These are phyloP conservation scores for Slavum lentiscoides DNA, from an alignment of 2,888 invertebrate genomes.

Conservation along the genomic window DNA sequence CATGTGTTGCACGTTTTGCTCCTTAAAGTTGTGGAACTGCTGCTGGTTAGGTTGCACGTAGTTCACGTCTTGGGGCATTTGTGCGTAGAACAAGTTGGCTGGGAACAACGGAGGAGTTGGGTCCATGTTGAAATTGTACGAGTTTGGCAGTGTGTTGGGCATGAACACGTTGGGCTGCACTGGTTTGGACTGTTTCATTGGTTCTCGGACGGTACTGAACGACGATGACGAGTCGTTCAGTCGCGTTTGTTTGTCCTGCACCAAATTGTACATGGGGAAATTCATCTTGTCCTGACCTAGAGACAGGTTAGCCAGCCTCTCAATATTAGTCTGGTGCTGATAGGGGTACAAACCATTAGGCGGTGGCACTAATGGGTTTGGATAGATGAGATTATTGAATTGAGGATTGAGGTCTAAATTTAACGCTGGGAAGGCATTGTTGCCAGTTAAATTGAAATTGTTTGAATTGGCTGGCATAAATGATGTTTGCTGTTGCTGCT, in stretches of 20 bases:
- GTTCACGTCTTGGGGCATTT: conserved; percentile 50
- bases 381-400: conserved; percentile 51
- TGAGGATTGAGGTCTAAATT: conserved; percentile 50
- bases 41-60: conserved; percentile 47
- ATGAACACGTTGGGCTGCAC: conserved; percentile 49
- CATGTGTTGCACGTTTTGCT: conserved; percentile 48
- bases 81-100: conserved; percentile 47
- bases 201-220: conserved; percentile 39
- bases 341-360: conserved; percentile 46
- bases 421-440: conserved; percentile 44
- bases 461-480: conserved; percentile 50
- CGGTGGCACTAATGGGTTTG: conserved; percentile 39
- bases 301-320: conserved; percentile 46
- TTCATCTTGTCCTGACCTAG: conserved; percentile 43
- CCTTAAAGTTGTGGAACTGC: conserved; percentile 45
- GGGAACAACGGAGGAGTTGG: conserved; percentile 46
- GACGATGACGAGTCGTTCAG: conserved; percentile 24
- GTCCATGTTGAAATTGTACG: conserved; percentile 49
- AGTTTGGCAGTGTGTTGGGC: conserved; percentile 49
- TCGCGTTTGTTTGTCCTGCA: conserved; percentile 44
- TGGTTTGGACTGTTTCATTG: conserved; percentile 49
- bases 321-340: conserved; percentile 47
- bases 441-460: conserved; percentile 40
- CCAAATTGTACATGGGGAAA: conserved; percentile 50
- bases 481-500: conserved; percentile 37